phyloP scores from a whole-genome alignment of 23 tunicate genomes.

The Ascidia mentula region DNA sequence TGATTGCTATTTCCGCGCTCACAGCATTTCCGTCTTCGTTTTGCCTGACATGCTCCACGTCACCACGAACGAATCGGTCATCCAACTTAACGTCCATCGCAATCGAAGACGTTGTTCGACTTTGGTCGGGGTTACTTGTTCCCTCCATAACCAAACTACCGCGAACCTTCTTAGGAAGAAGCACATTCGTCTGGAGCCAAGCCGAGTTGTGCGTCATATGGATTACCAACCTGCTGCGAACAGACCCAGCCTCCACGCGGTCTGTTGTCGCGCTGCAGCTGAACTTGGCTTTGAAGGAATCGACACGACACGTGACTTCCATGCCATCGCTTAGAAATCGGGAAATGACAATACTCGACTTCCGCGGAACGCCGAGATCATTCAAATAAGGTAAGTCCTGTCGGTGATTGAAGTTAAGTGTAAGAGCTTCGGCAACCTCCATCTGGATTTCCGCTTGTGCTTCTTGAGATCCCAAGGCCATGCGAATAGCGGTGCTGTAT shows the following conservation, averaged over 20 bases:
- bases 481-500: not conserved
- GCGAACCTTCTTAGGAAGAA: not conserved
- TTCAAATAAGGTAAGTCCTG: not conserved
- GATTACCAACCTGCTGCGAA: not conserved
- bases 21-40: not conserved
- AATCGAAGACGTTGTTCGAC: not conserved
- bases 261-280: not conserved
- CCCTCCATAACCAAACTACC: not conserved
- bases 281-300: not conserved
- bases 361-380: slow-evolving; percentile 1
- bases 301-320: not conserved
- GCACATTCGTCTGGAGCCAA: not conserved
- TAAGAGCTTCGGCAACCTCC: not conserved
- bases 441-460: not conserved
- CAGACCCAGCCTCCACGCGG: not conserved
- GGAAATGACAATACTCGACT: not conserved
- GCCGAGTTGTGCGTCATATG: not conserved
- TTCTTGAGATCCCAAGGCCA: not conserved
- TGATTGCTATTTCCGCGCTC: not conserved
- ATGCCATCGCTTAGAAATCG: not conserved
- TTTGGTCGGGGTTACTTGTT: not conserved
- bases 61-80: not conserved
- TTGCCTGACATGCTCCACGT: not conserved
- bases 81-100: not conserved
- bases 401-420: not conserved